Conservation (phyloP, 1,140 invertebrate species). For the Armadillidium nasatum region DNA sequence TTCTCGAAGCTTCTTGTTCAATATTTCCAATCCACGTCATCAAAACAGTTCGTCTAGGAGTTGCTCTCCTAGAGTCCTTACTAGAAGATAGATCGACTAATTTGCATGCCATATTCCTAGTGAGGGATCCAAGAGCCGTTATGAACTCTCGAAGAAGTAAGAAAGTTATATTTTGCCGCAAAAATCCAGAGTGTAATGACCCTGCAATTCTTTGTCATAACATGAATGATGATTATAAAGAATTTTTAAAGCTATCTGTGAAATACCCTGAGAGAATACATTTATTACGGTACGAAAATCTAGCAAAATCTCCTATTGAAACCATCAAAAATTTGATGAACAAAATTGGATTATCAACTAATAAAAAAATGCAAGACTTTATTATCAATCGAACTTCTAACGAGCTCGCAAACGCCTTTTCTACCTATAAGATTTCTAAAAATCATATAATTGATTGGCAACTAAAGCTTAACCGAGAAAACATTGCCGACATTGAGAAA, state of each 20-base stretch:
- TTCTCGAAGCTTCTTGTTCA: neutral
- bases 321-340: neutral
- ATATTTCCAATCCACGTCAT: neutral
- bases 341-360: neutral
- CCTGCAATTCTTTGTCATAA: neutral
- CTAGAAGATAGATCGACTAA: neutral
- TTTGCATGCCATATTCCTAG: neutral
- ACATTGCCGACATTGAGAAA: neutral
- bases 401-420: neutral
- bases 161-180: neutral
- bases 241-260: neutral
- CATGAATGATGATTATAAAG: neutral
- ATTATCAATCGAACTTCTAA: neutral
- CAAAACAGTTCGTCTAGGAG: neutral
- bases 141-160: neutral
- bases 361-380: neutral
- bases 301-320: neutral
- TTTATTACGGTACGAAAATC: neutral
- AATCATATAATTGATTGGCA: neutral
- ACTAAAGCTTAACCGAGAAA: neutral
- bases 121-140: neutral
- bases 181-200: neutral
- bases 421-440: neutral
- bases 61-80: neutral
- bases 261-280: neutral